Conservation (phyloP, 2,113 vertebrate species). For the Actenoides hombroni region DNA sequence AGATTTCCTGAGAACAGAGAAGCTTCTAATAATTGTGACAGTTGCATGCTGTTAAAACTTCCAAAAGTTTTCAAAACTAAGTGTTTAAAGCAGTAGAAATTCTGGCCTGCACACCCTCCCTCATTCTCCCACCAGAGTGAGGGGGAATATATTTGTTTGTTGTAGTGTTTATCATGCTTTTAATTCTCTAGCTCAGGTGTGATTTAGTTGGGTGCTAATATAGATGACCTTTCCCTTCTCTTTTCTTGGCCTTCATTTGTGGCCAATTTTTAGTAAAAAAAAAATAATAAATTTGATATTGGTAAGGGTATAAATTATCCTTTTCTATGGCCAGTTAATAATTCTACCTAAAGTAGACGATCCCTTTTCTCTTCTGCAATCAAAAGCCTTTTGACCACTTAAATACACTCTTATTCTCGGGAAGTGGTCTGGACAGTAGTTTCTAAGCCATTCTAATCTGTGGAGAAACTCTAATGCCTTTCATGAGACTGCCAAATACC, state of each 20-base stretch:
- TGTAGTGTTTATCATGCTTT: neutral
- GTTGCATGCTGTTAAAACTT: neutral
- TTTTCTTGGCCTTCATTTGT: neutral
- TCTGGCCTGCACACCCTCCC: neutral
- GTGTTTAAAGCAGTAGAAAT: neutral
- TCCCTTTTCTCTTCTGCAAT: slow-evolving; percentile 23
- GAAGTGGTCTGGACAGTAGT: slow-evolving; percentile 62
- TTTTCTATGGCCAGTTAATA: neutral
- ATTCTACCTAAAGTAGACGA: neutral
- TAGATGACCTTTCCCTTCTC: neutral
- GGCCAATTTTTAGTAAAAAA: neutral
- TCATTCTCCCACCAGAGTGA: neutral
- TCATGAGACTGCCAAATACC: slow-evolving; percentile 60
- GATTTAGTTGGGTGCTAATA: neutral
- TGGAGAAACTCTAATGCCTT: slow-evolving; percentile 60
- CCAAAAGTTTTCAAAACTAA: neutral
- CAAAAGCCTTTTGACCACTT: slow-evolving; percentile 38
- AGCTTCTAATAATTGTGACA: neutral
- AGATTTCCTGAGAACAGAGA: neutral
- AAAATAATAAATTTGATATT: too few species aligned
- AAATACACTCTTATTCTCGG: slow-evolving; percentile 27
- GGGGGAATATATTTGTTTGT: neutral
- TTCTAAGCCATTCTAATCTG: slow-evolving; percentile 57
- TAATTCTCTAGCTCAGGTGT: neutral
- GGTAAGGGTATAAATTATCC: neutral